A percentile compares a stretch with the other conserved stretches of the same genome.
phyloP scores from a whole-genome alignment of 1,140 invertebrate genomes.

The Augochlora pura region DNA sequence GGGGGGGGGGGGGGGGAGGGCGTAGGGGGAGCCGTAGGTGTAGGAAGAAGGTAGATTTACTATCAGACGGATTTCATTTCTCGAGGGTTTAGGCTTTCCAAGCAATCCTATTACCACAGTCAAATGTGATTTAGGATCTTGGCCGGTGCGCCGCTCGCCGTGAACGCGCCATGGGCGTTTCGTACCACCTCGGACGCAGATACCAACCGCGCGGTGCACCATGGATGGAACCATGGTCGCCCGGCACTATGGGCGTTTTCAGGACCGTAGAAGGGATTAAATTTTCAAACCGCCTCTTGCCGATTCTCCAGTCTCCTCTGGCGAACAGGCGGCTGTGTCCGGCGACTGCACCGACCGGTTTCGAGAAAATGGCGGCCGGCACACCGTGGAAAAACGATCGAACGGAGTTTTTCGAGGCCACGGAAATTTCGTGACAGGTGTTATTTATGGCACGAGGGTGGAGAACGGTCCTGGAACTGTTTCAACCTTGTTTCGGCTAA shows the following conservation, averaged over 20 bases:
- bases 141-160: conserved; percentile 53
- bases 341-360: not conserved
- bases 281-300: conserved; percentile 41
- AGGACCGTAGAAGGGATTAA: conserved; percentile 59
- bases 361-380: conserved; percentile 32
- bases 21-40: not conserved
- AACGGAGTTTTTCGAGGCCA: not conserved
- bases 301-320: conserved; percentile 11
- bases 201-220: conserved; percentile 57
- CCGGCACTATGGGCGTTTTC: conserved; percentile 59
- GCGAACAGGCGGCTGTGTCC: not conserved
- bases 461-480: not conserved
- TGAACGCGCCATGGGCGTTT: conserved; percentile 69
- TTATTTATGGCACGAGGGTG: not conserved
- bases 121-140: conserved; percentile 78
- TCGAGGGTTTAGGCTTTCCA: conserved; percentile 65
- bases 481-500: too few relatives aligned
- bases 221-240: conserved; percentile 32
- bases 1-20: too few relatives aligned
- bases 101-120: conserved; percentile 74
- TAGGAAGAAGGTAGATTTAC: conserved; percentile 67
- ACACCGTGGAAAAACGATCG: not conserved
- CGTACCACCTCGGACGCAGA: conserved; percentile 59
- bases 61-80: conserved; percentile 68
- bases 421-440: not conserved